Base-by-base conservation (phyloP, 2,797 vertebrate species). In the Eurystomus glaucurus region DNA sequence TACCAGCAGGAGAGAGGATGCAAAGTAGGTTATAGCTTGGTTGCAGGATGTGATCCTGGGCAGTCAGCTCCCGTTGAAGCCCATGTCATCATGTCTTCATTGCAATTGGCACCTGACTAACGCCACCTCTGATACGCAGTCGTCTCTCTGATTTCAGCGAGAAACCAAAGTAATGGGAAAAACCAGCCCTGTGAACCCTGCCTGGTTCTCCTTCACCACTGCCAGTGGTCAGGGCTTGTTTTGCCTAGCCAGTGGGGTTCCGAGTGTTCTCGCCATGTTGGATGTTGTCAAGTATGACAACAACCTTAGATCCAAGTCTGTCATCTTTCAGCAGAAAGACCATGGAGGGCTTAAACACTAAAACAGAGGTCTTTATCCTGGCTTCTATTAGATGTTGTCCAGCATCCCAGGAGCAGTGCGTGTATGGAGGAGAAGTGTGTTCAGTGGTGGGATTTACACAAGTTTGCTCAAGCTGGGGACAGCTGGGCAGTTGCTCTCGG, bases 31-130 rank as follows among this genome's bases (percentile, higher is more conserved):
- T 48, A 66, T 9, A 41, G 77, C 43, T 83, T 89, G 70, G 86
- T 20, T 39, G n/a, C 29, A 57, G 58, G 81, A 69, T 61, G 31
- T 5, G 13, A 31, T 70, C 33, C 66, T 43, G 65, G 50, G 46
- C 55, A 86, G 19, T 39, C 43, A 54, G 50, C 62, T 82, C 71
- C 33, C 2, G 2, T 54, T 23, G 35, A 54, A 91, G 81, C 43
- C 46, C 55, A 18, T 14, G 23, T 46, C 51, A 39, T 70, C 58
- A 11, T 60, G 20, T 62, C 46, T 87, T 82, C 21, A 0, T 78
- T 72, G 80, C 80, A 76, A 14, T 18, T 94, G 85, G 43, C 86
- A 92, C 84, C 55, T 92, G 66, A 82, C 94, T 74, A 95, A 50
- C 9, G 0, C 29, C 28, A 35, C 39, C 55, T 69, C 72, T 65